These are phyloP conservation scores for Oncorhynchus nerka DNA, from an alignment of 2,113 vertebrate species.

Conservation along the genomic window DNA sequence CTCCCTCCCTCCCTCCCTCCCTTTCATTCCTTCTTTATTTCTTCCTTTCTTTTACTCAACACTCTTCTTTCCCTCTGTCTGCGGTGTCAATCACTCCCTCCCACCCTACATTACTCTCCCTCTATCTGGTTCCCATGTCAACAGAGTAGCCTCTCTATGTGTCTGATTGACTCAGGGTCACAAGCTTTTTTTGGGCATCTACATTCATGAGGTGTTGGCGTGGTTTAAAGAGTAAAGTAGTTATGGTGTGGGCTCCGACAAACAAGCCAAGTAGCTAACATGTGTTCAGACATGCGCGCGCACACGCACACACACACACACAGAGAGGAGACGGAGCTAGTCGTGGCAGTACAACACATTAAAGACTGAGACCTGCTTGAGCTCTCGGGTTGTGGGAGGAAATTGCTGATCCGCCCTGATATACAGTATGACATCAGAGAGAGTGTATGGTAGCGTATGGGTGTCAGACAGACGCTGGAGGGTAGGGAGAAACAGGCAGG, in stretches of 20 bases:
- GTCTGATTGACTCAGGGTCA: background rate
- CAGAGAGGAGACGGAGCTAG: background rate
- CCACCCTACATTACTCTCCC: background rate
- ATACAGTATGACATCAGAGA: conserved; percentile 53
- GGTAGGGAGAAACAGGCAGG: background rate
- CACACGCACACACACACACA: background rate
- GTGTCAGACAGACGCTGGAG: background rate
- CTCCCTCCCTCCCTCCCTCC: background rate
- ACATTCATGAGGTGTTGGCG: background rate
- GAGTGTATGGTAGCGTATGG: conserved; percentile 22
- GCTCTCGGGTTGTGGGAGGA: conserved; percentile 36
- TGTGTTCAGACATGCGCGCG: background rate
- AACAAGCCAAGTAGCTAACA: background rate
- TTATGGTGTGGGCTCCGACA: background rate
- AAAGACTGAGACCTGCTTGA: conserved; percentile 38
- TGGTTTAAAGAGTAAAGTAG: background rate
- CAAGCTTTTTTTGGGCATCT: background rate
- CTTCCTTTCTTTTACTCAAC: background rate
- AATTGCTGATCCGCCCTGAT: conserved; percentile 48
- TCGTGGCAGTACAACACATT: conserved; percentile 41
- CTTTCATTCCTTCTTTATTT: background rate
- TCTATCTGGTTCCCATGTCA: background rate
- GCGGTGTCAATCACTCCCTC: conserved; percentile 12
- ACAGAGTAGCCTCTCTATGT: background rate
- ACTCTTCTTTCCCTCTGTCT: background rate